Evolutionary conservation across 2,888 invertebrate species (phyloP).

Genomic region (Tinea semifulvella): DNA sequence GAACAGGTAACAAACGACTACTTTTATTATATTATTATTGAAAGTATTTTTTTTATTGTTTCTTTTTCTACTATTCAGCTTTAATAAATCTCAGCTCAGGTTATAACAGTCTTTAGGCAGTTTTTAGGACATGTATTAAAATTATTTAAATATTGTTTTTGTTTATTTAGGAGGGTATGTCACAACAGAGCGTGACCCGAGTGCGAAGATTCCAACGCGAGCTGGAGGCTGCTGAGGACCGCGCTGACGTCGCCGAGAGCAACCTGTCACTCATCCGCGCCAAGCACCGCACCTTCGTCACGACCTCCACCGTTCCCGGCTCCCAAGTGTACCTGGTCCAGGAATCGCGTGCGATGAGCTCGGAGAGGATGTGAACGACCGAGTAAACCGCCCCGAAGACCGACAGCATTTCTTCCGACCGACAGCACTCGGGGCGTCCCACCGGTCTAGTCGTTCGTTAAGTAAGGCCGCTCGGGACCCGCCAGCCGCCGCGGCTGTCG

Average conservation of each 20-base stretch:
- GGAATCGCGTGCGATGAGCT: slow-evolving; percentile 76
- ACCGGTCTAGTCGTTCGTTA: slow-evolving; percentile 57
- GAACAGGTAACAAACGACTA: slow-evolving; percentile 93
- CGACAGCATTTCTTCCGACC: slow-evolving; percentile 54
- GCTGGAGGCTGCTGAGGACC: slow-evolving; percentile 96
- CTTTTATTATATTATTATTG: too few relatives aligned
- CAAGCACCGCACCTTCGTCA: slow-evolving; percentile 98
- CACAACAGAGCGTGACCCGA: slow-evolving; percentile 91
- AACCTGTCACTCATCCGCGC: slow-evolving; percentile 94
- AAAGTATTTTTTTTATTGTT: too few relatives aligned
- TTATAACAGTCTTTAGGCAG: too few relatives aligned
- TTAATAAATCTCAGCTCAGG: too few relatives aligned
- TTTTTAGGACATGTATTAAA: too few relatives aligned
- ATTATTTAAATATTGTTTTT: background rate
- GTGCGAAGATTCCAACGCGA: slow-evolving; percentile 98
- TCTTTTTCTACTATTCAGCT: too few relatives aligned
- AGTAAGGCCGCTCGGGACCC: slow-evolving; percentile 37
- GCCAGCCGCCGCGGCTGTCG: slow-evolving; percentile 24
- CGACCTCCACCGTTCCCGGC: slow-evolving; percentile 91
- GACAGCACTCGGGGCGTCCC: slow-evolving; percentile 42
- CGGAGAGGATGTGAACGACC: slow-evolving; percentile 34
- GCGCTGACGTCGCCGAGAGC: slow-evolving; percentile 94
- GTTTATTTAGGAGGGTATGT: slow-evolving; percentile 83
- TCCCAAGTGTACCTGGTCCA: slow-evolving; percentile 91
- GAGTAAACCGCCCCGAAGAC: slow-evolving; percentile 24